These are phyloP conservation scores for Muricea muricata DNA, from an alignment of 92 coral and sea anemone genomes.

Conservation along the genomic window DNA sequence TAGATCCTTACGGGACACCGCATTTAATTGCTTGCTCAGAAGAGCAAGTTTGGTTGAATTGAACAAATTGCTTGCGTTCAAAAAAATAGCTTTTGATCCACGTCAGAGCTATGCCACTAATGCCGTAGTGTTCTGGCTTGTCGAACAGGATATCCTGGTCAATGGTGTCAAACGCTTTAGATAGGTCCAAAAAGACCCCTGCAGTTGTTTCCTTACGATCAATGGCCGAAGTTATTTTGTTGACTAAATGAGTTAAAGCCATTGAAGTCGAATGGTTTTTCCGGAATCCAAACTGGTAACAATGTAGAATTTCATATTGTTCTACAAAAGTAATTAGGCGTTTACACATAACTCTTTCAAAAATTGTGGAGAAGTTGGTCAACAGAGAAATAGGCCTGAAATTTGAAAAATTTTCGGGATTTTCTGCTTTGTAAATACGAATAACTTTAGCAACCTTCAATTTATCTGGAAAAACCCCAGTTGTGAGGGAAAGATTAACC, in stretches of 20 bases:
- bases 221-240: constrained; percentile 46
- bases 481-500: constrained; percentile 31
- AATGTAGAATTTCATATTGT: constrained; percentile 19
- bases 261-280: constrained; percentile 44
- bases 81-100: constrained; percentile 50
- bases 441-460: constrained; percentile 51
- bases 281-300: constrained; percentile 57
- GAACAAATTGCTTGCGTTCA: constrained; percentile 49
- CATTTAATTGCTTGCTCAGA: neutral
- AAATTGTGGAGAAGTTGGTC: constrained; percentile 39
- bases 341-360: constrained; percentile 49
- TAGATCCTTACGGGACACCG: constrained; percentile 37
- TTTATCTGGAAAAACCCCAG: constrained; percentile 54
- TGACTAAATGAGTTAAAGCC: constrained; percentile 34
- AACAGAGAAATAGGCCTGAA: constrained; percentile 48
- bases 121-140: constrained; percentile 32
- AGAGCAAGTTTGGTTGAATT: constrained; percentile 13
- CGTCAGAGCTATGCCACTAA: constrained; percentile 11
- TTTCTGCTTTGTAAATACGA: constrained; percentile 47
- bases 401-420: constrained; percentile 31
- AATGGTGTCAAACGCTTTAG: constrained; percentile 45
- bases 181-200: constrained; percentile 43
- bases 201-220: constrained; percentile 57
- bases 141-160: neutral
- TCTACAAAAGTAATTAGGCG: constrained; percentile 37